Base-by-base conservation (phyloP, 23 tunicate species). In the Ascidia mentula region DNA sequence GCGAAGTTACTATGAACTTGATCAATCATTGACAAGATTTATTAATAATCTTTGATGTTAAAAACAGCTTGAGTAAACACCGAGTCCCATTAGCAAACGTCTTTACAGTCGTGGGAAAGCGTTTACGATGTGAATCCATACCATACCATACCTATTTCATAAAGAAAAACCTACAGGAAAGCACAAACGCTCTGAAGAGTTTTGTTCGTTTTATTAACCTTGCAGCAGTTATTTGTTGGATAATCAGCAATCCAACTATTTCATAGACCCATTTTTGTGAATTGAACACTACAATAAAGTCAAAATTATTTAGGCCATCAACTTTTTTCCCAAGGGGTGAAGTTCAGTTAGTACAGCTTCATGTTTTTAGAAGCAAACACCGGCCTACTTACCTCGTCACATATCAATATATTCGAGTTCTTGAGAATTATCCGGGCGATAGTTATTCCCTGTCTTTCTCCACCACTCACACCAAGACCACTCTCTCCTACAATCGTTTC, bases 361-460 rank as follows among this genome's bases (percentile, higher is more conserved):
- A 15, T 42, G 15, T 42, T 15, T 42, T 9, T 15, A 9, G 15
- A 15, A 42, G 24, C 22, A 5, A 26, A 28, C 65, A 1, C 24
- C n/a, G n/a, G n/a, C n/a, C 65, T 9, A 53, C 90, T 28, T 31
- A 93, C 98, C 87, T 95, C 99, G 71, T 95, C 99, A 18, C 86
- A 72, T 34, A 95, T 36, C n/a, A 95, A 89, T 39, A 95, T 59
- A 65, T 88, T 82, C 38, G 99, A 96, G 20, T 90, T 86, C 71
- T 95, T 95, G 33, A 95, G 46, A 32, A 95, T 40, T 4, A 92
- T 89, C 39, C 99, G 73, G 13, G 99, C 99, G 77, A 95, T 95
- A 36, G 96, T 96, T 34, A 95, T 87, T 40, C 99, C 38, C 73
- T 95, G 99, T 75, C 91, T 95, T 59, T 95, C 99, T 7, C 99